Evolutionary conservation across 2,797 vertebrate species (phyloP).

Genomic region (Catharus ustulatus): DNA sequence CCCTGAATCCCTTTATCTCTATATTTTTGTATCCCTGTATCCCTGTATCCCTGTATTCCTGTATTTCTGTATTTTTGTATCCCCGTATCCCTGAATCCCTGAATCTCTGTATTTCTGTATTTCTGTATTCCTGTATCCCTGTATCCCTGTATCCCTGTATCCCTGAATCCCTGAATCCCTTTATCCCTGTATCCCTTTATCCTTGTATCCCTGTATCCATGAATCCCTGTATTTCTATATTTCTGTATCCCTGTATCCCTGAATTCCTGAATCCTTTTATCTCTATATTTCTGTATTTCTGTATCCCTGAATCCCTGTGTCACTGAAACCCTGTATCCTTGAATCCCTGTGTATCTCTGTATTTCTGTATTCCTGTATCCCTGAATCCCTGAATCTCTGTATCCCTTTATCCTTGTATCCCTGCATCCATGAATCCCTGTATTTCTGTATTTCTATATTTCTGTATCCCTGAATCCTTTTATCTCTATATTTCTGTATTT

Average conservation of each 20-base stretch:
- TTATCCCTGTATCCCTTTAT: no score
- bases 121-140: accelerated
- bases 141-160: accelerated
- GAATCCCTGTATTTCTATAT: accelerated
- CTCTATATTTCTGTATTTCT: accelerated
- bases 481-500: no score
- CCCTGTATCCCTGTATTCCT: accelerated
- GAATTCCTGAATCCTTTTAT: accelerated
- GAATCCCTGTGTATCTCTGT: accelerated
- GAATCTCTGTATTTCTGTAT: no score
- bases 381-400: accelerated
- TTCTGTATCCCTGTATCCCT: not conserved
- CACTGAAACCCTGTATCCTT: no score
- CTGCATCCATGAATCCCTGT: no score
- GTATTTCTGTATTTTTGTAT: accelerated
- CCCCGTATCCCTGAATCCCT: accelerated
- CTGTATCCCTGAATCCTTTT: no score
- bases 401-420: accelerated
- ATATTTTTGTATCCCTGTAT: accelerated
- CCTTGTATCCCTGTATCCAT: no score
- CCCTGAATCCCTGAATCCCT: accelerated
- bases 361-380: accelerated
- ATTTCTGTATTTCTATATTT: no score
- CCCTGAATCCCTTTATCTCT: accelerated
- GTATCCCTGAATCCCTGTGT: accelerated